Evolutionary conservation across 2,888 invertebrate species (phyloP).

Genomic region (Minunthozetes semirufus): DNA sequence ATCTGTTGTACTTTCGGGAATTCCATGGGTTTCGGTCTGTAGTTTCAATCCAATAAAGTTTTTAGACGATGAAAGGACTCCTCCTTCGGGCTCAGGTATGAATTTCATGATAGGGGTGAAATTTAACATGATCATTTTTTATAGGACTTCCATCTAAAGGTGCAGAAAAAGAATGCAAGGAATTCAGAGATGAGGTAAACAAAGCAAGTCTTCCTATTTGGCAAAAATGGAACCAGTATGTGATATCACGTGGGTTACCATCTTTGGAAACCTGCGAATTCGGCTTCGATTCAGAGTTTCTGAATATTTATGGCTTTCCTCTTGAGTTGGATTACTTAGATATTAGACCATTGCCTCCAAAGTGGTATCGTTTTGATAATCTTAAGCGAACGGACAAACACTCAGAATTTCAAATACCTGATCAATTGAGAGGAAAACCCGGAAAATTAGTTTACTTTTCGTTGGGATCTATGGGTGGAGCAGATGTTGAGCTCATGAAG

Average conservation of each 20-base stretch:
- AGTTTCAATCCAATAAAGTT: background rate
- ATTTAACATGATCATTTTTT: background rate
- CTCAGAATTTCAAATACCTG: constrained; percentile 1
- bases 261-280: background rate
- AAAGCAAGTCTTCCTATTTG: background rate
- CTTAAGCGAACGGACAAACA: background rate
- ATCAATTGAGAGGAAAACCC: background rate
- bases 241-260: background rate
- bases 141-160: background rate
- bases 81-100: background rate
- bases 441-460: constrained; percentile 36
- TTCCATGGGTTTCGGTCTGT: background rate
- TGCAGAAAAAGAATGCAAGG: background rate
- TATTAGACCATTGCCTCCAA: background rate
- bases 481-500: constrained; percentile 32
- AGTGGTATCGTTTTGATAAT: background rate
- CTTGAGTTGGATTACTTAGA: constrained; percentile 10
- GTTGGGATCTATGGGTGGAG: constrained; percentile 30
- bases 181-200: background rate
- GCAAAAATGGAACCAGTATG: background rate
- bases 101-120: background rate
- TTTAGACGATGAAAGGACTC: background rate
- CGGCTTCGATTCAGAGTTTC: background rate
- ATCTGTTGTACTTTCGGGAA: background rate
- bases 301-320: constrained; percentile 22